Percentiles rank a stretch among this genome's conserved stretches.
These are phyloP conservation scores for Auanema freiburgensis DNA, from an alignment of 2,888 invertebrate species.

Conservation along the genomic window DNA sequence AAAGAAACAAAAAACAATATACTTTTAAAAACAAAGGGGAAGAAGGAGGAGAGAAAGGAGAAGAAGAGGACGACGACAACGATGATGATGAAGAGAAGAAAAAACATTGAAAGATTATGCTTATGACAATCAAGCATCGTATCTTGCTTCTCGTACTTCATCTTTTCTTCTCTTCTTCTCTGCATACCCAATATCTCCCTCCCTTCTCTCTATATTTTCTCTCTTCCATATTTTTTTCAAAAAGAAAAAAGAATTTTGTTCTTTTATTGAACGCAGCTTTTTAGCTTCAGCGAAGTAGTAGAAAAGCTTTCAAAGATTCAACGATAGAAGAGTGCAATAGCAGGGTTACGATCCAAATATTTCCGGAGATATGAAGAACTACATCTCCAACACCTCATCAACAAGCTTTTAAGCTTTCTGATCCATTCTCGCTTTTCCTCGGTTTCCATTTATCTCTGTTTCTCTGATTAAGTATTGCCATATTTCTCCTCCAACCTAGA, in stretches of 20 bases:
- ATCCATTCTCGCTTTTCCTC: too few relatives aligned
- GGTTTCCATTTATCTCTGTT: too few relatives aligned
- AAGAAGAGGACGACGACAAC: slow-evolving; percentile 6
- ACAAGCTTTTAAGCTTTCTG: too few relatives aligned
- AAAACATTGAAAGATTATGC: slow-evolving; percentile 7
- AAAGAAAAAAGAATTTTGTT: not conserved
- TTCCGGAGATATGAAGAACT: too few relatives aligned
- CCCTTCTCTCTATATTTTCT: not conserved
- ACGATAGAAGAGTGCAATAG: too few relatives aligned
- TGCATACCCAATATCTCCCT: slow-evolving; percentile 4
- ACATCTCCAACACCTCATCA: too few relatives aligned
- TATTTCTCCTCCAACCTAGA: too few relatives aligned
- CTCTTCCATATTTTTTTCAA: not conserved
- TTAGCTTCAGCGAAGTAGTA: not conserved
- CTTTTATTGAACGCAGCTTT: not conserved
- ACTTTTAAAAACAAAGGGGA: slow-evolving; percentile 21
- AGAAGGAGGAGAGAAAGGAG: slow-evolving; percentile 13
- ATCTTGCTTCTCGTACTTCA: too few relatives aligned
- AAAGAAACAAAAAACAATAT: not conserved
- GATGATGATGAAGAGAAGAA: slow-evolving; percentile 6
- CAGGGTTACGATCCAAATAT: too few relatives aligned
- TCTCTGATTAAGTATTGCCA: too few relatives aligned
- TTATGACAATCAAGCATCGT: too few relatives aligned
- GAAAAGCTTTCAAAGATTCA: too few relatives aligned
- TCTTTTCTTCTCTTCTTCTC: slow-evolving; percentile 12